Evolutionary conservation across 2,797 vertebrate species (phyloP), one percentile per base, ranked within the genome.

Genomic region (Scolopax rusticola): DNA sequence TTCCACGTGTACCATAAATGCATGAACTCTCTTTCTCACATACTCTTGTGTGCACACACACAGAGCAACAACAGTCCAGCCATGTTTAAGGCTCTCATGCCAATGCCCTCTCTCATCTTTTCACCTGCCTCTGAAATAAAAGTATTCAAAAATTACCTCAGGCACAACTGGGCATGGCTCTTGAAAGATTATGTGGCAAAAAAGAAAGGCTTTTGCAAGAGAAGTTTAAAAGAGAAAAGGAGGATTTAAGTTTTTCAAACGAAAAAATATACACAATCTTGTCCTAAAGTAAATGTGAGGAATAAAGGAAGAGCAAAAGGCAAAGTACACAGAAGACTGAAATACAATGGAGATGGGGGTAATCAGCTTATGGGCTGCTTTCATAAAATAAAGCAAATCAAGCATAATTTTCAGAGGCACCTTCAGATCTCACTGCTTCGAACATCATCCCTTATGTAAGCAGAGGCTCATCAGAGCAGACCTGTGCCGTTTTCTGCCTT

Each of bases 301-400:
- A 51, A 85, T 69, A 89, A 89, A 96, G 45, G 41, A 59, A 60
- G 16, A 74, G 60, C n/a, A 94, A 77, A 84, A 74, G 51, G 32
- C 51, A 94, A 89, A 91, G 84, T 91, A 47, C 56, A 61, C 16
- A 80, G 75, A 64, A 87, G 57, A n/a, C 32, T 74, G 78, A 75
- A 96, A 65, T 50, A 89, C 78, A 92, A 41, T 92, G 68, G 68
- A 57, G 56, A 82, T 61, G 40, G 20, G 32, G 11, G 20, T 90
- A 96, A 96, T 94, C 92, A 94, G 90, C 93, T 97, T 93, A 89
- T 50, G 25, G 38, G 10, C 41, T 91, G 84, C 81, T 96, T 96
- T 89, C 60, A 64, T 36, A 74, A 64, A 91, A 47, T 61, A 90
- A 65, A 88, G 43, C 33, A 90, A 90, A 80, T 60, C 32, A 65